Evolutionary conservation across 2,797 vertebrate genomes (phyloP).

Genomic region (Balearica regulorum): DNA sequence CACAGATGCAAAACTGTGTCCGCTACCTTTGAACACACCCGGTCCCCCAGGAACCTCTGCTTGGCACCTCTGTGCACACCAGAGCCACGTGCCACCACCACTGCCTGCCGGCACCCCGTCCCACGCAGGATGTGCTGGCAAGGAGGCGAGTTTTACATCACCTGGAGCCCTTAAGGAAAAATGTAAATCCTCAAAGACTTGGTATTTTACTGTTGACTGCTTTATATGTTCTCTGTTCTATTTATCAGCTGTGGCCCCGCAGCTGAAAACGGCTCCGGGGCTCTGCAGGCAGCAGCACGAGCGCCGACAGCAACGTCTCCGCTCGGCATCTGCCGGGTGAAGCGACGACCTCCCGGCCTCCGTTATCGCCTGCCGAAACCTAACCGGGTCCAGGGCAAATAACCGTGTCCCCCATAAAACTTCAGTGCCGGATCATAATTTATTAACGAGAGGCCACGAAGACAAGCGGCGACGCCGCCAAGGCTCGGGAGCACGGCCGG

Average conservation of each 20-base stretch:
- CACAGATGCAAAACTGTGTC: not conserved
- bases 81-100: not conserved
- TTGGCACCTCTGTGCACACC: not conserved
- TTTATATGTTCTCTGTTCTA: not conserved
- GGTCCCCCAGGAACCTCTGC: not conserved
- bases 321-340: not conserved
- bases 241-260: not conserved
- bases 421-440: not conserved
- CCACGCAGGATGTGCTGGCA: accelerated
- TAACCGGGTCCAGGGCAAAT: not conserved
- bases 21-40: accelerated
- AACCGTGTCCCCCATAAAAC: not conserved
- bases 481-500: not conserved
- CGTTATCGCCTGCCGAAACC: not conserved
- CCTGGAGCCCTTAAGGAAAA: not conserved
- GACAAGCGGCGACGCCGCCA: accelerated
- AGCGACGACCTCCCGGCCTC: not conserved
- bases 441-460: not conserved
- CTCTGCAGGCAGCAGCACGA: not conserved
- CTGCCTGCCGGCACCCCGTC: not conserved
- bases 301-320: not conserved
- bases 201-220: not conserved
- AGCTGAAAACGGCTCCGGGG: not conserved
- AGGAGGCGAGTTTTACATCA: not conserved
- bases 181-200: not conserved